A percentile compares a stretch with the other conserved stretches of the same genome.
Evolutionary conservation across 2,888 invertebrate genomes (phyloP).

Genomic region (Actias luna): DNA sequence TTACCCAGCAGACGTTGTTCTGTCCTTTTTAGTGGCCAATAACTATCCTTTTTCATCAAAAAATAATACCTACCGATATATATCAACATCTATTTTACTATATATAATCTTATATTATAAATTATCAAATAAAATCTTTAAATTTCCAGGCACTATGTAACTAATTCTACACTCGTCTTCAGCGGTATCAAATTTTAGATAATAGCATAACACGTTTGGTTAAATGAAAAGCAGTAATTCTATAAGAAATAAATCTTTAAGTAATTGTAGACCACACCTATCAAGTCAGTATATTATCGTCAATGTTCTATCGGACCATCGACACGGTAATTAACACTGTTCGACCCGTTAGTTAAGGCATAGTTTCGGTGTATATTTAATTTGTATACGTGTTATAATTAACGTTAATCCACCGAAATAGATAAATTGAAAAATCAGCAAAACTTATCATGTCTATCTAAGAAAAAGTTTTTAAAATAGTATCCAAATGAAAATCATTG

Average conservation of each 20-base stretch:
- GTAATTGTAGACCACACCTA: conserved; percentile 55
- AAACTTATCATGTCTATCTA: too few species aligned
- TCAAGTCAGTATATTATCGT: conserved; percentile 42
- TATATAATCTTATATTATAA: neutral
- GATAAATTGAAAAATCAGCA: neutral
- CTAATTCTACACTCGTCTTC: neutral
- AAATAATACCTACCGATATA: too few species aligned
- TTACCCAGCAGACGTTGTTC: too few species aligned
- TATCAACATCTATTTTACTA: too few species aligned
- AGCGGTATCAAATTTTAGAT: conserved; percentile 28
- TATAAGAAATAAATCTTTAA: conserved; percentile 42
- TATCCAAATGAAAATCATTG: too few species aligned
- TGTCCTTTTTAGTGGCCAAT: too few species aligned
- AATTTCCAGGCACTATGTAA: neutral
- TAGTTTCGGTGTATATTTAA: conserved; percentile 12
- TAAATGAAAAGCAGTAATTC: conserved; percentile 26
- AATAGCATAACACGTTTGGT: conserved; percentile 28
- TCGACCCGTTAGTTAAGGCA: conserved; percentile 30
- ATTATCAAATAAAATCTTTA: neutral
- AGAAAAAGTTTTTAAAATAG: too few species aligned
- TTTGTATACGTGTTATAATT: neutral
- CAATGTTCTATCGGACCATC: conserved; percentile 42
- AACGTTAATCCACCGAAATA: neutral
- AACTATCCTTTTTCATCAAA: too few species aligned
- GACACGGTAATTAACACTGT: conserved; percentile 52